These are phyloP conservation scores for Mimas tiliae DNA, from an alignment of 2,888 invertebrate genomes.

Conservation along the genomic window DNA sequence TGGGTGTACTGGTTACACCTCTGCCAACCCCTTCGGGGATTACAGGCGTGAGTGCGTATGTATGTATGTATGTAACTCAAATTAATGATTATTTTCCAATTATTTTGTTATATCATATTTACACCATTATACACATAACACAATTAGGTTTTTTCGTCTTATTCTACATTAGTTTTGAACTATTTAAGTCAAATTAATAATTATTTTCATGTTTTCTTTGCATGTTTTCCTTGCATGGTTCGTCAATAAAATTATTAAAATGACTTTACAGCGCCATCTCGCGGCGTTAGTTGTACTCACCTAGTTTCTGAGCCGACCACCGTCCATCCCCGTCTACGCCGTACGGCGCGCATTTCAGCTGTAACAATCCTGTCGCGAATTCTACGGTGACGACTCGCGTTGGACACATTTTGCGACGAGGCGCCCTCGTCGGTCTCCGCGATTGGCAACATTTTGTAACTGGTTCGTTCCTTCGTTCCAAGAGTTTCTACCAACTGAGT, in stretches of 20 bases:
- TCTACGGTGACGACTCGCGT: constrained; percentile 65
- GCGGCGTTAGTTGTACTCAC: constrained; percentile 69
- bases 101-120: no score
- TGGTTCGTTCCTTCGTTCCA: constrained; percentile 16
- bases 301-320: constrained; percentile 90
- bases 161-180: no score
- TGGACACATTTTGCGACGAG: constrained; percentile 44
- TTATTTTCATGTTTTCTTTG: no score
- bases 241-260: background rate
- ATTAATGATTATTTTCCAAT: no score
- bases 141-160: background rate
- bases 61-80: no score
- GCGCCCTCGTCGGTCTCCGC: constrained; percentile 76
- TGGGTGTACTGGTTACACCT: no score
- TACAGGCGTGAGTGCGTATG: no score
- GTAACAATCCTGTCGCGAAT: constrained; percentile 74
- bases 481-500: constrained; percentile 4
- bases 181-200: no score
- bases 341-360: constrained; percentile 76
- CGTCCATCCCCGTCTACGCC: constrained; percentile 90
- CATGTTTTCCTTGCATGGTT: no score
- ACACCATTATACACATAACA: no score
- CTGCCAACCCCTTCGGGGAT: no score
- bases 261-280: constrained; percentile 62
- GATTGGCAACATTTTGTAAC: constrained; percentile 68